A percentile compares a stretch with the other conserved stretches of the same genome.
Evolutionary conservation across 2,113 vertebrate species (phyloP).

Genomic region (Dipodomys merriami): DNA sequence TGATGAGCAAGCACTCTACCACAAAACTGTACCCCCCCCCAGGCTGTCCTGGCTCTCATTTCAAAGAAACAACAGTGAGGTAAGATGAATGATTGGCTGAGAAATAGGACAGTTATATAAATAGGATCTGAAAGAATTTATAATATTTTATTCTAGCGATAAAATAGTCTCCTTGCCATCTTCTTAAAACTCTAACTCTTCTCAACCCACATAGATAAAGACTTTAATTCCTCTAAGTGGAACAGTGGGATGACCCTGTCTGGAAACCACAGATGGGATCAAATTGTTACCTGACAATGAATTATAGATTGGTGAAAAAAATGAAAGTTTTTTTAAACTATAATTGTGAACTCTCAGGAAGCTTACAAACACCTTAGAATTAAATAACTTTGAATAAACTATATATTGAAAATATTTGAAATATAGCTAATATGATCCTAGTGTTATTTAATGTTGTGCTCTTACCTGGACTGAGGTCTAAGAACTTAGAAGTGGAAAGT

Average conservation of each 20-base stretch:
- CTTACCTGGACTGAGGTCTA: neutral
- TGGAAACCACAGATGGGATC: neutral
- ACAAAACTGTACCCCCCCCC: no score
- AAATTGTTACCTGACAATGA: neutral
- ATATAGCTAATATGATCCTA: neutral
- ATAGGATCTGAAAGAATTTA: neutral
- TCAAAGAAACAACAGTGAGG: no score
- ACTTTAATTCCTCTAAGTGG: neutral
- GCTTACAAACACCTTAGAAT: neutral
- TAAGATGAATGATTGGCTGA: neutral
- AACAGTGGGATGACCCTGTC: neutral
- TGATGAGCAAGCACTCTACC: no score
- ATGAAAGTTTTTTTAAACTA: neutral
- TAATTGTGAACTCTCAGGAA: neutral
- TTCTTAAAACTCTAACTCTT: neutral
- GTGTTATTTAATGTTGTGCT: neutral
- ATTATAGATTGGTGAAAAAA: neutral
- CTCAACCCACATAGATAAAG: neutral
- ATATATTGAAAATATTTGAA: neutral
- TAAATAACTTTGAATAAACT: neutral
- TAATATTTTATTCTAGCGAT: neutral
- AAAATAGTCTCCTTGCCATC: neutral
- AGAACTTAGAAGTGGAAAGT: neutral
- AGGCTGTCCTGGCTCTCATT: no score
- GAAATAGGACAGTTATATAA: neutral